Evolutionary conservation across 1,140 invertebrate species (phyloP).

Genomic region (Dendroctonus valens): DNA sequence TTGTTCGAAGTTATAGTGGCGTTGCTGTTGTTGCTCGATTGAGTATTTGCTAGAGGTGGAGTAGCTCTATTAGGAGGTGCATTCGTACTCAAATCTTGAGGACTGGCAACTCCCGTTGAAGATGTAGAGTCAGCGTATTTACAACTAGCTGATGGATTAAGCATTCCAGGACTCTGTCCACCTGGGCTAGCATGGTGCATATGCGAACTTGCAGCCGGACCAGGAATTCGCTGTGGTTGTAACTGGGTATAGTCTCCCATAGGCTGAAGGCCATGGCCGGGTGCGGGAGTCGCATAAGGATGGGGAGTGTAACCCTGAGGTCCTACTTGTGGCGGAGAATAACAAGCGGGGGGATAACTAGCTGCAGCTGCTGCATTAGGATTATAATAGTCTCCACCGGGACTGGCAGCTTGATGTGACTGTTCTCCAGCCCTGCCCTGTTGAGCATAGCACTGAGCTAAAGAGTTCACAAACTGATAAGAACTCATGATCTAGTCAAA

Average conservation of each 20-base stretch:
- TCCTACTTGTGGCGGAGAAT: constrained; percentile 69
- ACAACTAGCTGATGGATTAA: constrained; percentile 60
- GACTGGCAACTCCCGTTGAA: constrained; percentile 69
- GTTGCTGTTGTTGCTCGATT: constrained; percentile 49
- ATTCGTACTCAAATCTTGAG: constrained; percentile 75
- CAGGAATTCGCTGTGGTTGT: constrained; percentile 68
- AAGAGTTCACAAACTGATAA: constrained; percentile 94
- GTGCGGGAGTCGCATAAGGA: constrained; percentile 65
- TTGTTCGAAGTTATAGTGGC: constrained; percentile 49
- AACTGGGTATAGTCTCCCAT: constrained; percentile 86
- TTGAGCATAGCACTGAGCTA: constrained; percentile 82
- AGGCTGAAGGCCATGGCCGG: constrained; percentile 60
- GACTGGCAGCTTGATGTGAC: constrained; percentile 48
- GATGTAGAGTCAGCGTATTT: constrained; percentile 70
- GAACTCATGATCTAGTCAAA: constrained; percentile 74
- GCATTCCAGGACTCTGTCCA: constrained; percentile 59
- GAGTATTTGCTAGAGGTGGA: constrained; percentile 55
- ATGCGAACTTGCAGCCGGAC: constrained; percentile 45
- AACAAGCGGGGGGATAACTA: constrained; percentile 67
- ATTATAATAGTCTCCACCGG: constrained; percentile 76
- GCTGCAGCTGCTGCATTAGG: constrained; percentile 67
- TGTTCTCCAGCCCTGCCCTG: constrained; percentile 56
- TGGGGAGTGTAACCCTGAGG: constrained; percentile 71
- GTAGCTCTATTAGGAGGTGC: constrained; percentile 55
- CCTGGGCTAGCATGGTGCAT: constrained; percentile 57